A percentile compares a stretch with the other conserved stretches of the same genome.
These are phyloP conservation scores for Elysia chlorotica DNA, from an alignment of 1,140 invertebrate genomes.

Conservation along the genomic window DNA sequence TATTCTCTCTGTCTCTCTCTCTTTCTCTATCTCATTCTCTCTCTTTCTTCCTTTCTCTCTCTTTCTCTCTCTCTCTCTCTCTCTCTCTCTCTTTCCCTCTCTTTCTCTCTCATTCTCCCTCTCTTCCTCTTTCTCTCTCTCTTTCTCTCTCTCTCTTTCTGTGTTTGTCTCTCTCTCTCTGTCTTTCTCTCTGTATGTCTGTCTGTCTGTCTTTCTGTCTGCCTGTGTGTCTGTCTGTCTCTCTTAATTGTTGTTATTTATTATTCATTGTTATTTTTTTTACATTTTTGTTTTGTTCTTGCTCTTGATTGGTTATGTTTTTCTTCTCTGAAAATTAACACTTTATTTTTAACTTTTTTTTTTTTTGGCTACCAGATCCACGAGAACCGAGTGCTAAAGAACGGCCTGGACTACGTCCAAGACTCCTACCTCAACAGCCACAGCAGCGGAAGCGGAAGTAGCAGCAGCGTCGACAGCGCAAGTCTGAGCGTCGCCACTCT, in stretches of 20 bases:
- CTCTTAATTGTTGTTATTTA: no score
- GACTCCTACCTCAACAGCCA: slow-evolving; percentile 73
- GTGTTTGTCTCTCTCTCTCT: not conserved
- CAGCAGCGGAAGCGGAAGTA: slow-evolving; percentile 55
- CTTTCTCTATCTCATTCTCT: not conserved
- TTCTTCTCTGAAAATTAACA: no score
- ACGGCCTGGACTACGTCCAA: slow-evolving; percentile 80
- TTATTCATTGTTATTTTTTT: no score
- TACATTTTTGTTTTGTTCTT: no score
- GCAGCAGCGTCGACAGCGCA: slow-evolving; percentile 55
- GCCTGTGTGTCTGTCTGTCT: no score
- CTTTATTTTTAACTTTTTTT: no score
- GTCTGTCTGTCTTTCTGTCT: no score
- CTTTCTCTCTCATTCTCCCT: slow-evolving; percentile 1
- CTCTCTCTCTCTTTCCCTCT: not conserved
- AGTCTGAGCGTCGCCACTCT: slow-evolving; percentile 34
- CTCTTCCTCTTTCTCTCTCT: not conserved
- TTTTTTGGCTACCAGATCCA: slow-evolving; percentile 60
- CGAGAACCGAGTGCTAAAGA: slow-evolving; percentile 71
- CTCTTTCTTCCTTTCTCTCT: not conserved
- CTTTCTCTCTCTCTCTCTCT: not conserved
- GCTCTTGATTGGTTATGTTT: no score
- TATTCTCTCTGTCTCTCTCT: not conserved
- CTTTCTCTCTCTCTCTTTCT: not conserved
- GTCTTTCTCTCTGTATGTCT: no score